Evolutionary conservation across 2,113 vertebrate genomes (phyloP), one percentile per base, ranked within the genome.

Genomic region (Sardina pilchardus): DNA sequence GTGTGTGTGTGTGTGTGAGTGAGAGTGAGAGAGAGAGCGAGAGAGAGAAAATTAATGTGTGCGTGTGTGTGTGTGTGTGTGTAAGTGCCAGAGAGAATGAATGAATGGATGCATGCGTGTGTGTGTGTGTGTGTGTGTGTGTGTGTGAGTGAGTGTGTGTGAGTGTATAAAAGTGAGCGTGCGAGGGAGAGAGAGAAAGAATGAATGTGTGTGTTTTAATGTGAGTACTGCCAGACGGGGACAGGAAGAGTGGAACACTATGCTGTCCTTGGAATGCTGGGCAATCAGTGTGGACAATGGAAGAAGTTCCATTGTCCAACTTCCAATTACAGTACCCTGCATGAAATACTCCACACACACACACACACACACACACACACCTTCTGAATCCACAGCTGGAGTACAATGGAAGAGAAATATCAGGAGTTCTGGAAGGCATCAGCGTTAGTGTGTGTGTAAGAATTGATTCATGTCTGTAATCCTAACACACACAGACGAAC

Each of bases 201-300:
- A 43, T 82, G 75, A 10, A 42, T 24, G 17, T 86, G 47, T 3
- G 39, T 47, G 50, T 47, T 36, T 83, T 85, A 86, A 84, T 84
- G 84, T 91, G 89, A 87, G 90, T 91, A 75, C 67, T 63, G 47
- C 83, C 12, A 82, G 84, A 87, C 88, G 78, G 85, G 44, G 26
- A 34, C 9, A 34, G 75, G 85, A 88, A 36, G 67, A 84, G 47
- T 85, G 82, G 42, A 78, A 82, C 44, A 19, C 50, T n/a, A 56
- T 86, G 82, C 44, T 43, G 50, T 63, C 56, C 16, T 78, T 78
- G 36, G 30, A 9, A 78, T 36, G 30, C 1, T 36, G 30, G 71
- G 16, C 75, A 88, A 39, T 10, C 34, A 36, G 9, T 14, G 30
- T 78, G 30, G 71, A 78, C 71, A 78, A 78, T 78, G 30, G 30